These are phyloP conservation scores for Heterodera filipjevi DNA, from an alignment of 2,888 invertebrate species.

Conservation along the genomic window DNA sequence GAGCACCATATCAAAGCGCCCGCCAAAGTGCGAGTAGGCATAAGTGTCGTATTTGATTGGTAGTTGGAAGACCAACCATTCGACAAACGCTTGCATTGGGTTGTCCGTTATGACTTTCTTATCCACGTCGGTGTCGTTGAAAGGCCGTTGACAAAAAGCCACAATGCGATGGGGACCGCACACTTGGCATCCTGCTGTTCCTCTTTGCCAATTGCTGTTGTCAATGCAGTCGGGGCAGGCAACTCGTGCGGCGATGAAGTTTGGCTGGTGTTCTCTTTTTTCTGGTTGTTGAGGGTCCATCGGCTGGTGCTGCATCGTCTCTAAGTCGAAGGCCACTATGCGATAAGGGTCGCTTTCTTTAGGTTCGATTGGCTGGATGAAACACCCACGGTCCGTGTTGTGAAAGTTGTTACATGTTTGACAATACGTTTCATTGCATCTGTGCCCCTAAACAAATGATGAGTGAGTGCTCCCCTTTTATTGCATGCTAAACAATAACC, in stretches of 20 bases:
- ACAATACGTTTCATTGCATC: background rate
- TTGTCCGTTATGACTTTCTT: background rate
- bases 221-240: background rate
- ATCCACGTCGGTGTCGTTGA: background rate
- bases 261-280: constrained; percentile 21
- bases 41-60: constrained; percentile 20
- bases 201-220: background rate
- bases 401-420: background rate
- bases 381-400: background rate
- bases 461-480: too few species aligned
- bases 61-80: constrained; percentile 14
- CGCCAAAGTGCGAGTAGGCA: constrained; percentile 13
- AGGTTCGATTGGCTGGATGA: background rate
- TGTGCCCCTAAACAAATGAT: too few species aligned
- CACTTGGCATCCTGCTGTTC: background rate
- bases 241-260: constrained; percentile 21
- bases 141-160: background rate
- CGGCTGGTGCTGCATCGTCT: constrained; percentile 10
- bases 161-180: background rate
- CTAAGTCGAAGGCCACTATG: constrained; percentile 3
- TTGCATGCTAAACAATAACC: too few species aligned
- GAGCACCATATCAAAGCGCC: constrained; percentile 24
- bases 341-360: background rate
- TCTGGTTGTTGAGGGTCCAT: background rate
- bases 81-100: constrained; percentile 24